phyloP scores from a whole-genome alignment of 53 echinoderm and acorn worm genomes.

The Arbacia lixula region DNA sequence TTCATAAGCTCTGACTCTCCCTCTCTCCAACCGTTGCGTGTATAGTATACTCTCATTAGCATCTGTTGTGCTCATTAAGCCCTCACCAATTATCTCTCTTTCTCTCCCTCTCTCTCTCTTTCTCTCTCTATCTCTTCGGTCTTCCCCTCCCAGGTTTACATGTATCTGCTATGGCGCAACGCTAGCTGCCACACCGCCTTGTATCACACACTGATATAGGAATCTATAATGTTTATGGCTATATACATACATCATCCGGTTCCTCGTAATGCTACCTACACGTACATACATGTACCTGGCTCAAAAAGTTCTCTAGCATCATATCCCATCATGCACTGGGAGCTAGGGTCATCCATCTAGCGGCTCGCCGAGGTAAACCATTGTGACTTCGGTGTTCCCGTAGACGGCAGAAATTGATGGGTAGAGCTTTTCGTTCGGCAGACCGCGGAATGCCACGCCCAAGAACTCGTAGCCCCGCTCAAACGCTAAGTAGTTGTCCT shows the following conservation, averaged over 20 bases:
- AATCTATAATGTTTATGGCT: constrained; percentile 38
- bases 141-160: too few species aligned
- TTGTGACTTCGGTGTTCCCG: constrained; percentile 99
- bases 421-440: constrained; percentile 95
- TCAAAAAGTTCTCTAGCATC: not conserved
- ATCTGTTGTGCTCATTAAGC: not conserved
- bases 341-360: constrained; percentile 89
- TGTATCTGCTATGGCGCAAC: too few species aligned
- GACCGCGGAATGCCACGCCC: constrained; percentile 98
- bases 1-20: too few species aligned
- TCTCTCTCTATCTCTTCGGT: too few species aligned
- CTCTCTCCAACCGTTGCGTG: too few species aligned
- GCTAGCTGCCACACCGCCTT: not conserved
- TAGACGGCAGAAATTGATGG: constrained; percentile 99
- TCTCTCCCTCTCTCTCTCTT: not conserved
- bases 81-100: not conserved
- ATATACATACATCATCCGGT: too few species aligned
- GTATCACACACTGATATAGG: constrained; percentile 44
- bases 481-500: constrained; percentile 99
- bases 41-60: too few species aligned
- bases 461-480: constrained; percentile 96
- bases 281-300: too few species aligned
- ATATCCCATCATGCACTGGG: not conserved
- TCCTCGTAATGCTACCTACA: too few species aligned
- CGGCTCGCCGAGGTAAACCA: constrained; percentile 98